Evolutionary conservation across 1,140 invertebrate genomes (phyloP).

Genomic region (Drosophila nannoptera): DNA sequence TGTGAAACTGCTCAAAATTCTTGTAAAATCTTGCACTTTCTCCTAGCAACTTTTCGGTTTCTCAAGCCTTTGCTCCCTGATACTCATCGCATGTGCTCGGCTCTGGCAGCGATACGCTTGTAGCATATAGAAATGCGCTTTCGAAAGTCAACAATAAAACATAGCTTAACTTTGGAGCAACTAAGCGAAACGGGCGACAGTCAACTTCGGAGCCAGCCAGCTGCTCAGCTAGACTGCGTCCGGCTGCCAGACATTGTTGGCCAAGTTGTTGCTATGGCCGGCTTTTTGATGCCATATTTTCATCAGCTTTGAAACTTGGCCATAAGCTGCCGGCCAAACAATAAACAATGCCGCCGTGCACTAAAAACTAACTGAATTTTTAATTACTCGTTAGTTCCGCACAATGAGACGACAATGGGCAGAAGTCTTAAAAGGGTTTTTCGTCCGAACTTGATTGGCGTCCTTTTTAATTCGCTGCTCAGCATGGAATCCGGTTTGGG

Average conservation of each 20-base stretch:
- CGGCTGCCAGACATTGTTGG: slow-evolving; percentile 5
- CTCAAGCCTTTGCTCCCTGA: no score
- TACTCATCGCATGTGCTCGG: background rate
- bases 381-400: slow-evolving; percentile 65
- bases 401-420: slow-evolving; percentile 42
- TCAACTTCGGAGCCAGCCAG: slow-evolving; percentile 16
- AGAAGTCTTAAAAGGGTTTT: slow-evolving; percentile 52
- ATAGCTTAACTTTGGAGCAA: slow-evolving; percentile 48
- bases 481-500: background rate
- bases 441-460: slow-evolving; percentile 9
- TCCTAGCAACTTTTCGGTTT: no score
- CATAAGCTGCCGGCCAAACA: slow-evolving; percentile 60
- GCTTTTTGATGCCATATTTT: slow-evolving; percentile 57
- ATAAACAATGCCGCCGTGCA: slow-evolving; percentile 52
- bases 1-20: no score
- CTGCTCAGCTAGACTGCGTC: background rate
- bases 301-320: slow-evolving; percentile 60
- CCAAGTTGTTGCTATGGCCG: no score
- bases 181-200: slow-evolving; percentile 31
- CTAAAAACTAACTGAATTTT: slow-evolving; percentile 72
- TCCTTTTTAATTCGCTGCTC: background rate
- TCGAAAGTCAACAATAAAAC: slow-evolving; percentile 43
- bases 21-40: no score
- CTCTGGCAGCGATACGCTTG: slow-evolving; percentile 11
- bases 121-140: slow-evolving; percentile 24